A percentile compares a stretch with the other conserved stretches of the same genome.
Conservation (phyloP, 2,797 vertebrate genomes). For the Acestrorhynchus altus region DNA sequence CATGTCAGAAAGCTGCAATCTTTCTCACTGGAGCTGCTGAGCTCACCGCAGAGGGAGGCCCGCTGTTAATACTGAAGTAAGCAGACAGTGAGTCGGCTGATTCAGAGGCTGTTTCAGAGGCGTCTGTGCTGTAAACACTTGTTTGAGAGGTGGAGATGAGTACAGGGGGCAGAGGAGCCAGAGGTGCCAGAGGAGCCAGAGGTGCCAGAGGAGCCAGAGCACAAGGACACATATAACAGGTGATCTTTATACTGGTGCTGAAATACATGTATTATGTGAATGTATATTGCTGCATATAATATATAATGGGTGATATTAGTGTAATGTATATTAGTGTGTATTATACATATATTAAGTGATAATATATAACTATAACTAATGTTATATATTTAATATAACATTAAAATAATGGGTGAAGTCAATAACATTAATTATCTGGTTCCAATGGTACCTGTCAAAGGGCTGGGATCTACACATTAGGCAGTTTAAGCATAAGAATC, state of each 20-base stretch:
- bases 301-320: too few relatives aligned
- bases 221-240: constrained; percentile 6
- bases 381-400: too few relatives aligned
- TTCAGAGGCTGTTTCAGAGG: constrained; percentile 13
- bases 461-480: too few relatives aligned
- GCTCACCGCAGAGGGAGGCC: constrained; percentile 26
- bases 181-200: constrained; percentile 13
- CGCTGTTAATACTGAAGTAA: constrained; percentile 21
- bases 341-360: too few relatives aligned
- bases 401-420: too few relatives aligned
- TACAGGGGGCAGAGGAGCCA: not conserved
- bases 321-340: too few relatives aligned
- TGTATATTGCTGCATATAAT: not conserved
- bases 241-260: not conserved
- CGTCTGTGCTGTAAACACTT: constrained; percentile 1
- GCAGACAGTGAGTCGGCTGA: not conserved
- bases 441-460: too few relatives aligned
- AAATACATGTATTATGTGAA: not conserved
- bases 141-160: not conserved
- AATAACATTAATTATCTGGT: too few relatives aligned
- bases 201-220: constrained; percentile 9
- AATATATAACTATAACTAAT: too few relatives aligned
- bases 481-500: too few relatives aligned
- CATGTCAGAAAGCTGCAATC: constrained; percentile 52
- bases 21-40: constrained; percentile 34